Evolutionary conservation across 1,140 invertebrate genomes (phyloP).

Genomic region (Magallana ariakensis): DNA sequence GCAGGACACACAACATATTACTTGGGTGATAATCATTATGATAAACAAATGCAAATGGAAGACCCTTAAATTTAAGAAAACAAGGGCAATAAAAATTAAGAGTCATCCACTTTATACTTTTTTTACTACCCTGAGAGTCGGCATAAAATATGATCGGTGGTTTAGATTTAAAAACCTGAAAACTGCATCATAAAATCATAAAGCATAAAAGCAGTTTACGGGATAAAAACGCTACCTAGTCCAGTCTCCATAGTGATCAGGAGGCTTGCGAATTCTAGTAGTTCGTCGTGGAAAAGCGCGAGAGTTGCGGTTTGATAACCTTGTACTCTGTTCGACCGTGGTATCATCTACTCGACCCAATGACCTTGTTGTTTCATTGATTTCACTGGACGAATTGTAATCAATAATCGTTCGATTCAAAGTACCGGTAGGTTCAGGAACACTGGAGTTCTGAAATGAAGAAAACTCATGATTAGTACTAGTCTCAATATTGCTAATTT

Average conservation of each 20-base stretch:
- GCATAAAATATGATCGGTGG: no score
- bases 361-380: no score
- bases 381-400: no score
- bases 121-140: no score
- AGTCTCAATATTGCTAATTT: neutral
- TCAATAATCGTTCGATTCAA: neutral
- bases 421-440: neutral
- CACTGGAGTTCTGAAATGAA: neutral
- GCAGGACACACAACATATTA: no score
- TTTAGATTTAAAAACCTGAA: neutral
- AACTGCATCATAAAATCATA: neutral
- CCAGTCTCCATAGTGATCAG: neutral
- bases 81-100: no score
- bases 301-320: neutral
- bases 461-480: neutral
- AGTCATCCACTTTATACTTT: no score
- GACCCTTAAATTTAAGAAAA: no score
- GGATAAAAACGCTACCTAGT: neutral
- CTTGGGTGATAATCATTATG: no score
- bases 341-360: no score
- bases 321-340: no score
- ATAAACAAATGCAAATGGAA: no score
- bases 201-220: neutral
- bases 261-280: neutral
- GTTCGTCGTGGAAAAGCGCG: neutral